Base-by-base conservation (phyloP, 2,888 invertebrate genomes). In the Hetaerina titia region DNA sequence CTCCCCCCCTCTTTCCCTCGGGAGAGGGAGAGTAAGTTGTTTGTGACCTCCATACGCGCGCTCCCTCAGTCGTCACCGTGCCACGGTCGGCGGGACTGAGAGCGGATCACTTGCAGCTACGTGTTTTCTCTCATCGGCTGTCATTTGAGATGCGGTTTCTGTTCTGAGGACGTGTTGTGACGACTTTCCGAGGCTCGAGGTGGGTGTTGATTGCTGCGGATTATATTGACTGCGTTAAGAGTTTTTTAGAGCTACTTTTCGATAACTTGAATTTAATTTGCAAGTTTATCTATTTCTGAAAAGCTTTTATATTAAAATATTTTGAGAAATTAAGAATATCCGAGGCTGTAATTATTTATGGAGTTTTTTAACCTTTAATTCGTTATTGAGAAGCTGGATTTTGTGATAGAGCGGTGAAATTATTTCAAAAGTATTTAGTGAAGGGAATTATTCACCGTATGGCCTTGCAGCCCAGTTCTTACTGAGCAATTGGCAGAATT, bases 31-130 rank as follows among this genome's bases (percentile, higher is more conserved):
- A 92, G 92, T 90, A 64, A 64, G 81, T 81, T 81, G 81, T 81
- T 81, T 90, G 90, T 92, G 92, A 92, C 92, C 92, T 92, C 92
- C 57, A 92, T 92, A 74, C 92, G 22, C 69, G 31, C 92, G 92
- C 56, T 69, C 64, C 56, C 74, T 69, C 56, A 56, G 92, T 81
- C 31, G 81, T 81, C 31, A 31, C 8, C n/a, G 81, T 69, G 45
- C 92, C 92, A 69, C 64, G 45, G 92, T 69, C 45, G 56, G 92
- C 19, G 31, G 92, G 92, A 58, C 69, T 25, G 64, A 56, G 69
- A n/a, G 22, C 56, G 15, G 64, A 45, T 69, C 90, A 64, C 64
- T 90, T 45, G 45, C 45, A 19, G 19, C 22, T 31, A 45, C 92
- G 13, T 69, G n/a, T 11, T 69, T 56, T 56, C 31, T 45, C 89